Evolutionary conservation across 2,797 vertebrate genomes (phyloP).

Genomic region (Spinibarbus caldwelli): DNA sequence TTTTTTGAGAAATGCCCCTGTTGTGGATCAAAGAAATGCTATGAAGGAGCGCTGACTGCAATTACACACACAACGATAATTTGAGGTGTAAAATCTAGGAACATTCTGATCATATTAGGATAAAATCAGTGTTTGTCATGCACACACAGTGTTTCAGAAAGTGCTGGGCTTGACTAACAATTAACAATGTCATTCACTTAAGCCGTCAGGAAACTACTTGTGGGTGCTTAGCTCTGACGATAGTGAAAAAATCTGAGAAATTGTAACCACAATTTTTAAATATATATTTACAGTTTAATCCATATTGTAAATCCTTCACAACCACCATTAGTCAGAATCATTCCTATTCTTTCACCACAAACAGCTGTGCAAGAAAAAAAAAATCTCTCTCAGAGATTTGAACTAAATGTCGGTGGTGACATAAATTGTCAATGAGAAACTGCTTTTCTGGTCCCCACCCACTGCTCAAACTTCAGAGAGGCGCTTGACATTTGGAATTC

Average conservation of each 20-base stretch:
- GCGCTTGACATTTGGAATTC: constrained; percentile 77
- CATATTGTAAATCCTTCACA: constrained; percentile 13
- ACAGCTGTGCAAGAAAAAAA: neutral
- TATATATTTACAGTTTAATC: neutral
- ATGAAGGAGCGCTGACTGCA: neutral
- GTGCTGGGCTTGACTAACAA: neutral
- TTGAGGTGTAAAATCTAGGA: constrained; percentile 5
- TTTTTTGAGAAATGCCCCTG: neutral
- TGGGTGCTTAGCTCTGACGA: constrained; percentile 3
- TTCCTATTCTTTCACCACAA: constrained; percentile 15
- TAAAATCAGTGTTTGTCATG: neutral
- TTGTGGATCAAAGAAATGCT: neutral
- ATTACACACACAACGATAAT: neutral
- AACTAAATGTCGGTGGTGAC: constrained; percentile 66
- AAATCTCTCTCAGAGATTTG: neutral
- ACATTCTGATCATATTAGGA: constrained; percentile 25
- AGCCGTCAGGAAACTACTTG: constrained; percentile 18
- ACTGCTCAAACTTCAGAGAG: constrained; percentile 70
- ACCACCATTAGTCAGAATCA: constrained; percentile 7
- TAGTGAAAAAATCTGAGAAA: neutral
- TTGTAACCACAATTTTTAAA: neutral
- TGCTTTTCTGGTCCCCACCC: constrained; percentile 63
- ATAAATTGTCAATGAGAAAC: constrained; percentile 64
- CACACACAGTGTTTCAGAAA: neutral
- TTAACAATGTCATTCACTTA: neutral